Conservation (phyloP, 1,140 invertebrate species). For the Ylistrum balloti region DNA sequence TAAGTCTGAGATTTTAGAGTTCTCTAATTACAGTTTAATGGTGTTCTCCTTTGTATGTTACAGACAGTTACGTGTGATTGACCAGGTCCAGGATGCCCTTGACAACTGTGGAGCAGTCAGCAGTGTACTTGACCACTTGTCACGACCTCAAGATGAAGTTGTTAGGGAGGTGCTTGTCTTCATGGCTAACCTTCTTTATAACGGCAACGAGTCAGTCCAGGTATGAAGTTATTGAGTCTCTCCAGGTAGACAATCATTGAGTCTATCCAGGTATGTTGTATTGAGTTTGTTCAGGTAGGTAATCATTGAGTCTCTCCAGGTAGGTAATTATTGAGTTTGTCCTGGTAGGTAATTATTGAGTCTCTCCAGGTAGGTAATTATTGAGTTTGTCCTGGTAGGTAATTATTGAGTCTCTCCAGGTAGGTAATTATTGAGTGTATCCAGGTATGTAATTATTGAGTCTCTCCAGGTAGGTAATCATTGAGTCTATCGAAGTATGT, state of each 20-base stretch:
- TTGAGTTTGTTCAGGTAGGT: neutral
- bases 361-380: neutral
- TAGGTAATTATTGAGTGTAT: neutral
- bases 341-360: neutral
- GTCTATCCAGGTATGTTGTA: neutral
- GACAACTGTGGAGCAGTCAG: neutral
- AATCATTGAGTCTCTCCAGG: neutral
- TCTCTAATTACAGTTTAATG: neutral
- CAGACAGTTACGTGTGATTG: slow-evolving; percentile 23
- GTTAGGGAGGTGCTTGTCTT: slow-evolving; percentile 7
- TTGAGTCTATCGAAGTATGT: neutral
- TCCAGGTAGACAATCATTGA: neutral
- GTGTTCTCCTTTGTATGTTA: neutral
- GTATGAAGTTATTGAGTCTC: neutral
- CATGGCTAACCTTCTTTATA: slow-evolving; percentile 26
- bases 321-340: neutral
- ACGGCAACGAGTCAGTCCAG: slow-evolving; percentile 2
- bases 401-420: neutral
- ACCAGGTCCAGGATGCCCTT: neutral
- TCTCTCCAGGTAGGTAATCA: neutral
- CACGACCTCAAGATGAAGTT: neutral
- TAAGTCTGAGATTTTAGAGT: no score
- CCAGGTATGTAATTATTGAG: neutral
- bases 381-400: neutral
- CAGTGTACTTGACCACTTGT: slow-evolving; percentile 11